Base-by-base conservation (phyloP, 2,113 vertebrate species). In the Paramormyrops kingsleyae region DNA sequence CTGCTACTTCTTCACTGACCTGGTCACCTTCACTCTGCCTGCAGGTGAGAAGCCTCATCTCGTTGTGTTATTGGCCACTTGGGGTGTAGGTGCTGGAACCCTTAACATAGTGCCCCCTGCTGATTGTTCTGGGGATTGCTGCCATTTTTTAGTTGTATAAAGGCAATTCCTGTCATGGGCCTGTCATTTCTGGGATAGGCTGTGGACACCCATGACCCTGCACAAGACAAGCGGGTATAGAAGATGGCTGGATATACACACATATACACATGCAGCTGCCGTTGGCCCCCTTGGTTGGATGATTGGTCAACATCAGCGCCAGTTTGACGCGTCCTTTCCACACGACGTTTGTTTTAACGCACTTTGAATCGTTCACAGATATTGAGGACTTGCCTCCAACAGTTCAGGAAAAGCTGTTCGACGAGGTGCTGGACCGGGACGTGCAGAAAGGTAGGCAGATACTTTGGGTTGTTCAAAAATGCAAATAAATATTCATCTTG, bases 321-420 rank as follows among this genome's bases (percentile, higher is more conserved):
- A 9, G 31, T 50, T 46, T 1, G 21, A 27, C 35, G 1, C 0
- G 87, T 46, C 17, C 35, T 90, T 31, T n/a, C 88, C 90, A 13
- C 83, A 56, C 21, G 21, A 31, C 15, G 13, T 92, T 89, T 27
- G n/a, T 12, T 27, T 27, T 27, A 66, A 66, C 3, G 9, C n/a
- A 66, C 59, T 66, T 27, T 27, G 24, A 66, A 27, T 66, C 92
- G 56, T 95, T 92, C 93, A 47, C 94, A 99, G 99, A 99, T 95
- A 99, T 99, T 89, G 99, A 99, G 95, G 98, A 99, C 92, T 93
- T 99, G 88, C 97, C 98, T 0, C 97, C 97, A 90, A 96, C 98
- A 59, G 98, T 99, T 91, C 99, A 99, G 94, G 99, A 99, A 91
- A 99, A 99, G 89, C 92, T 99, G 90, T 99, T 99, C 93, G 98